Evolutionary conservation across 2,113 vertebrate genomes (phyloP).

Genomic region (Hippocampus mohnikei): DNA sequence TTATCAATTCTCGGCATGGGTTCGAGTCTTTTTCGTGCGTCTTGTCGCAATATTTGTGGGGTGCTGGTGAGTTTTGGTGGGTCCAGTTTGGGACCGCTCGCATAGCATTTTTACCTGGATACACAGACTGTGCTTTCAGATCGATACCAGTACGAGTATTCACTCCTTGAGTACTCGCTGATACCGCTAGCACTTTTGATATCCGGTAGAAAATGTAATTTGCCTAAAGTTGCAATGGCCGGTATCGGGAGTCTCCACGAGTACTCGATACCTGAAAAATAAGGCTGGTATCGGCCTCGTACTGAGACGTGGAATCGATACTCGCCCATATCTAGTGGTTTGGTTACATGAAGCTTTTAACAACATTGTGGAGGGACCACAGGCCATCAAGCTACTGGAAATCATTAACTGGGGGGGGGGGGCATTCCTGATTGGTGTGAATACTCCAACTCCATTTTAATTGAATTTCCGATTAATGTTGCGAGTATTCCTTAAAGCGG

Average conservation of each 20-base stretch:
- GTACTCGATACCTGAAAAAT: too few relatives aligned
- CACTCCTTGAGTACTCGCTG: too few relatives aligned
- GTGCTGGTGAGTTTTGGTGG: neutral
- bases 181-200: too few relatives aligned
- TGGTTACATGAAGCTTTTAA: too few relatives aligned
- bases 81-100: slow-evolving; percentile 4
- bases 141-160: too few relatives aligned
- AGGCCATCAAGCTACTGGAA: neutral
- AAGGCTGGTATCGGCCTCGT: too few relatives aligned
- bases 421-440: neutral
- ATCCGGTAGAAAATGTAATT: too few relatives aligned
- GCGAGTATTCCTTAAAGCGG: neutral
- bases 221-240: too few relatives aligned
- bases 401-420: neutral
- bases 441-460: neutral
- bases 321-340: too few relatives aligned
- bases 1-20: neutral
- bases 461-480: neutral
- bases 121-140: too few relatives aligned
- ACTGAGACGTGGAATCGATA: too few relatives aligned
- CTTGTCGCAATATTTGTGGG: neutral
- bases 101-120: neutral
- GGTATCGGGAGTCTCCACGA: too few relatives aligned
- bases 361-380: neutral
- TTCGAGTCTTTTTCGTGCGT: neutral